Base-by-base conservation (phyloP, 2,797 vertebrate genomes). In the Lacerta viridis region DNA sequence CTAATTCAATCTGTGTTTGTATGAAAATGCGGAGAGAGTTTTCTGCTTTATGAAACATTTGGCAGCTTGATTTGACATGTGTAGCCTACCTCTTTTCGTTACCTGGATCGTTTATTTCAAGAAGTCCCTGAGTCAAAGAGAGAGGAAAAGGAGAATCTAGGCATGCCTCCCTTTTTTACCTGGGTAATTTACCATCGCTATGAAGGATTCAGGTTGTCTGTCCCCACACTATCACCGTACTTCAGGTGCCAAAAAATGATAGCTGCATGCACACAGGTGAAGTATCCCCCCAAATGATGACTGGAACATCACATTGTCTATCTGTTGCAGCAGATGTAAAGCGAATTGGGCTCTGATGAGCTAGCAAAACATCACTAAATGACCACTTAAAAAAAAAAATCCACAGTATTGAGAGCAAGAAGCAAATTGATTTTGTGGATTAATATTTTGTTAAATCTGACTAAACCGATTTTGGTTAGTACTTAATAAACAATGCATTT, bases 361-460 rank as follows among this genome's bases (percentile, higher is more conserved):
- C 13, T 84, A 61, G 20, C 0, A 1, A 36, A 72, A 25, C 46
- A 18, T 59, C 10, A 0, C 3, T 80, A 3, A 0, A 0, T 15
- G 23, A 2, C 23, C 61, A 1, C 77, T 3, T 69, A 4, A 1
- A 29, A 0, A 41, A 41, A 43, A 83, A 0, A 13, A 27, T 29
- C 41, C 41, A 41, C 61, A 36, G 4, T 27, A 7, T 90, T 84
- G 4, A n/a, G 0, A 41, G 13, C 7, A 50, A 88, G 87, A 71
- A 0, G 2, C 0, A 39, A 8, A 0, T 8, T 80, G 83, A 27
- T 3, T 7, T 0, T 7, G 1, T 0, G 0, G 2, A 3, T 13
- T 13, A 66, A 36, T 0, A 39, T 3, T n/a, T 83, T 7, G 41
- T 0, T 55, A 10, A 81, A 43, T 0, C 6, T 5, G 10, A 75